phyloP scores from a whole-genome alignment of 1,140 invertebrate species.

The Thereuonema tuberculata region DNA sequence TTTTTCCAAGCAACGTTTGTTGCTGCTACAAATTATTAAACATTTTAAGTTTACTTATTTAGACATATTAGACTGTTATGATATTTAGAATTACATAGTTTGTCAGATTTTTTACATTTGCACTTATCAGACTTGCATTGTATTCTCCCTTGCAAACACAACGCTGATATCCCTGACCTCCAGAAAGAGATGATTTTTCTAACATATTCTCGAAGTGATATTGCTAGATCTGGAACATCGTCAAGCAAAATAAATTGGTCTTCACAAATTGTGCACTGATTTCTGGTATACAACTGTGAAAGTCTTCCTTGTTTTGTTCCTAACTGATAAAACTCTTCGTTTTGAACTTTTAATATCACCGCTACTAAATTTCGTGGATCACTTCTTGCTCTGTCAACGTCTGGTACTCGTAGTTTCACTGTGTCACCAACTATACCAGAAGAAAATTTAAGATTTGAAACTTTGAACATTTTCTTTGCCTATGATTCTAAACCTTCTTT shows the following conservation, averaged over 20 bases:
- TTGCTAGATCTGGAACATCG: neutral
- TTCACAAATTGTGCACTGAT: neutral
- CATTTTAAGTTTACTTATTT: too few relatives aligned
- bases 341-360: neutral
- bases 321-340: conserved; percentile 2
- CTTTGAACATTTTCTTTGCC: neutral
- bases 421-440: neutral
- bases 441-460: neutral
- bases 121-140: conserved; percentile 2
- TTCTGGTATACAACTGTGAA: conserved; percentile 2
- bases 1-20: too few relatives aligned
- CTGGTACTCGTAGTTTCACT: neutral
- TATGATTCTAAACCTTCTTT: neutral
- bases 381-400: neutral
- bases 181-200: conserved; percentile 1
- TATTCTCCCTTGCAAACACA: conserved; percentile 2
- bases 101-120: neutral
- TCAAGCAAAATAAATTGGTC: neutral
- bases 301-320: neutral
- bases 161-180: neutral
- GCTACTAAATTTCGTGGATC: neutral
- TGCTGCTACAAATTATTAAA: too few relatives aligned
- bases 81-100: neutral
- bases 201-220: neutral
- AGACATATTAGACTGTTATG: neutral